Percentiles rank a stretch among this genome's conserved stretches.
These are phyloP conservation scores for Ginglymostoma cirratum DNA, from an alignment of 2,113 vertebrate species.

Conservation along the genomic window DNA sequence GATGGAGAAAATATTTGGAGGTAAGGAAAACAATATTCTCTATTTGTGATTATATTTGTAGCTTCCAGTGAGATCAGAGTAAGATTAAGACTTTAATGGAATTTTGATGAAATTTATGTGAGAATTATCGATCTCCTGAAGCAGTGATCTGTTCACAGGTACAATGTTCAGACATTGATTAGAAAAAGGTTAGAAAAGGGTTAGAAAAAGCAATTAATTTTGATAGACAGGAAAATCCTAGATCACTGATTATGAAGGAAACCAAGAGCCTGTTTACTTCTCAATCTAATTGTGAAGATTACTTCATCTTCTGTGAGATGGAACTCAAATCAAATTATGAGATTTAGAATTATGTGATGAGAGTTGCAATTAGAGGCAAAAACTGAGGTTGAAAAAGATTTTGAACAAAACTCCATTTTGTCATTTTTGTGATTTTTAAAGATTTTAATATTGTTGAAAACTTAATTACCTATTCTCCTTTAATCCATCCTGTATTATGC, in stretches of 20 bases:
- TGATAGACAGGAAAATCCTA: not conserved
- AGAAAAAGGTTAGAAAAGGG: no score
- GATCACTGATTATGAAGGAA: not conserved
- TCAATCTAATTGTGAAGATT: not conserved
- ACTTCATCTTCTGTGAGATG: not conserved
- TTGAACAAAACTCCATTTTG: not conserved
- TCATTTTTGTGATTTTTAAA: not conserved
- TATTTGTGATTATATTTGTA: not conserved
- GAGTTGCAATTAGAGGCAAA: not conserved
- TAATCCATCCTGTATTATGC: not conserved
- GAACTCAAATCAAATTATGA: not conserved
- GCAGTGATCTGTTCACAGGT: not conserved
- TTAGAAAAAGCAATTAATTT: not conserved
- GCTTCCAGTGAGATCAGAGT: not conserved
- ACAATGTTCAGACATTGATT: not conserved
- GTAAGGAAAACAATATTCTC: not conserved
- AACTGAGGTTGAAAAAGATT: not conserved
- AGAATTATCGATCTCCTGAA: not conserved
- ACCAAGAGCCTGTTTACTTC: not conserved
- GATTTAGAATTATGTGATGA: not conserved
- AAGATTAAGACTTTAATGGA: not conserved
- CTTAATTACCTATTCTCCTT: not conserved
- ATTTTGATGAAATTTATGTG: not conserved
- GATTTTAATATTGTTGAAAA: not conserved
- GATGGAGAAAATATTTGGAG: not conserved